These are phyloP conservation scores for Origma solitaria DNA, from an alignment of 2,113 vertebrate genomes.

Conservation along the genomic window DNA sequence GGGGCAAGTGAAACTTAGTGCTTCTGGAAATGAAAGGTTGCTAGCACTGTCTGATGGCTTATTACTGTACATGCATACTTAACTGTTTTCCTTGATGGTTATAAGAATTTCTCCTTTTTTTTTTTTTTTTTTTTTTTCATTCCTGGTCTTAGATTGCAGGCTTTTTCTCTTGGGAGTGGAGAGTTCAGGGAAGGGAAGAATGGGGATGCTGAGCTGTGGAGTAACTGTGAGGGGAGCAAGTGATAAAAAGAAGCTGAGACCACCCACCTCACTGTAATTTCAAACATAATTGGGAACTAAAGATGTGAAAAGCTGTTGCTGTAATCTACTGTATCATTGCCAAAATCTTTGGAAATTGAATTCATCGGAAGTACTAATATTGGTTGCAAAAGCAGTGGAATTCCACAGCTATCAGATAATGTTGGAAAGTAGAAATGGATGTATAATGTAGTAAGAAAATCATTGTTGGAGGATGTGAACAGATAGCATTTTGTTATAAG, in stretches of 20 bases:
- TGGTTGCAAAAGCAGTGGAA: background rate
- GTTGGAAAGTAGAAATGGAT: background rate
- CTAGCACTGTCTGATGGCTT: background rate
- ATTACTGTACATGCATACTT: background rate
- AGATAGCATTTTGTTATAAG: background rate
- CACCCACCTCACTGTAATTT: slow-evolving; percentile 4
- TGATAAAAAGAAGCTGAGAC: background rate
- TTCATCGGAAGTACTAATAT: background rate
- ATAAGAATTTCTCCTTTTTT: background rate
- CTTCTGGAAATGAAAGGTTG: background rate
- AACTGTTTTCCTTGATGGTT: background rate
- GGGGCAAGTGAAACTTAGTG: background rate
- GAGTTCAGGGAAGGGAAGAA: background rate
- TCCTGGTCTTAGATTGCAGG: background rate
- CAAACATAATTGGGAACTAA: background rate
- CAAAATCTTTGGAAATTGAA: slow-evolving; percentile 29
- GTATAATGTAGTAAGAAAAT: background rate
- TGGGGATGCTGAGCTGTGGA: background rate
- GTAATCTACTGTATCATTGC: background rate
- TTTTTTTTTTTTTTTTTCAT: background rate
- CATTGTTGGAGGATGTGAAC: background rate
- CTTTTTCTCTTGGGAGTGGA: background rate
- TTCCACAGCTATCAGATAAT: background rate
- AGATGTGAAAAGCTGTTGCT: background rate
- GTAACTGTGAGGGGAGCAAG: background rate